Evolutionary conservation across 2,797 vertebrate genomes (phyloP), one percentile per base, ranked within the genome.

Genomic region (Lophotriccus pileatus): DNA sequence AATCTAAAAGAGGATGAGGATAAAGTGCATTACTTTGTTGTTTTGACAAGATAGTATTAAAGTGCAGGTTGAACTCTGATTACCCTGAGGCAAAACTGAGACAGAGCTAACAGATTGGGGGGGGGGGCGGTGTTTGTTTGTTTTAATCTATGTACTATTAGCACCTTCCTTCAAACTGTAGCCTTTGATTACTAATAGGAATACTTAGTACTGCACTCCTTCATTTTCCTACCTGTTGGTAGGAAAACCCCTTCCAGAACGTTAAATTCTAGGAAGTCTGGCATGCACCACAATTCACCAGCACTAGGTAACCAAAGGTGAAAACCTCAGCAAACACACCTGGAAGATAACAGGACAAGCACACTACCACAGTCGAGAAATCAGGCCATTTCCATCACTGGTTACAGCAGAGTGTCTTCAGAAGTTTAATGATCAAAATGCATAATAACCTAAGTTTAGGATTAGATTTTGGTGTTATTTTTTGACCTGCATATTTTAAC

Each of bases 241-340:
- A 90, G 43, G 13, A 74, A 87, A 64, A 23, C 8, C 36, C 5
- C 34, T 63, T 60, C 14, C 39, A 91, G 50, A 87, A 63, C 15
- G 34, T 27, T 16, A 62, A 44, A 43, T 85, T 84, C 55, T 70
- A 67, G 6, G 5, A 36, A 77, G 46, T 53, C 70, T 84, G 77
- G n/a, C 47, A n/a, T 4, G 25, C 6, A 68, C 41, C 24, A 6
- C 11, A 39, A 64, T 21, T 73, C 63, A 82, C 21, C 37, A 68
- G 49, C 25, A 30, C 39, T 43, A 60, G 3, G 0, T 25, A 88
- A 85, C 14, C 6, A 14, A 85, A 91, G 78, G 53, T 24, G 32
- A 93, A 90, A 88, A 19, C 46, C 50, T 69, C 58, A 86, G 52
- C 66, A 79, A 84, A 89, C 32, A 74, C 23, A 74, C 13, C 36